Base-by-base conservation (phyloP, 2,797 vertebrate species). In the Capromys pilorides region DNA sequence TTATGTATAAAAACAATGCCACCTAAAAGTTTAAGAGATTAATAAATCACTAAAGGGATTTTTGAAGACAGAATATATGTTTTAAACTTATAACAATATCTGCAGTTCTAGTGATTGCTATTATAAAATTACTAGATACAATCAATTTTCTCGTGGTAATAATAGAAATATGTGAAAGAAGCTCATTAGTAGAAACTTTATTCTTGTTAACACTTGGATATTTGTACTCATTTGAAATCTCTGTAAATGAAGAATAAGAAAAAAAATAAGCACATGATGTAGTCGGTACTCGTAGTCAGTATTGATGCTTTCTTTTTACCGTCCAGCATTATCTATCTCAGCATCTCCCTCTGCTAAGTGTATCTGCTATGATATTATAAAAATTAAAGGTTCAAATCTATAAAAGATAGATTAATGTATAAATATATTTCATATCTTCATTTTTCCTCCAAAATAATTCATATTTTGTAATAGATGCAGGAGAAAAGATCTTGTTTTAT, bases 221-320 rank as follows among this genome's bases (percentile, higher is more conserved):
- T 75, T 3, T 51, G 24, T n/a, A 4, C 19, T 86, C n/a, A 81
- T 71, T 91, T 24, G 88, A 66, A 89, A 78, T 61, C 31, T 41
- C 79, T 75, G 49, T 41, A 80, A 88, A 61, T 89, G 33, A 89
- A 92, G 39, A 93, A 93, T 69, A n/a, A 57, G 49, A 88, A 86
- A 83, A 45, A 39, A n/a, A 83, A 86, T 45, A 86, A 51, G 6
- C 36, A 49, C 54, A 54, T 69, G 82, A 36, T 67, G 1, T 71
- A 51, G 28, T 85, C 36, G n/a, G 61, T 54, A 86, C 57, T 66
- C 41, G 69, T 51, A 69, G 14, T 16, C 54, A 54, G 13, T 16
- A 54, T 16, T 2, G 0, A 36, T 36, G 11, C 59, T 83, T 66
- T 86, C 24, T n/a, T 67, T n/a, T 84, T 45, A 24, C 2, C 6